Conservation (phyloP, 2,888 invertebrate species). For the Baronia brevicornis region DNA sequence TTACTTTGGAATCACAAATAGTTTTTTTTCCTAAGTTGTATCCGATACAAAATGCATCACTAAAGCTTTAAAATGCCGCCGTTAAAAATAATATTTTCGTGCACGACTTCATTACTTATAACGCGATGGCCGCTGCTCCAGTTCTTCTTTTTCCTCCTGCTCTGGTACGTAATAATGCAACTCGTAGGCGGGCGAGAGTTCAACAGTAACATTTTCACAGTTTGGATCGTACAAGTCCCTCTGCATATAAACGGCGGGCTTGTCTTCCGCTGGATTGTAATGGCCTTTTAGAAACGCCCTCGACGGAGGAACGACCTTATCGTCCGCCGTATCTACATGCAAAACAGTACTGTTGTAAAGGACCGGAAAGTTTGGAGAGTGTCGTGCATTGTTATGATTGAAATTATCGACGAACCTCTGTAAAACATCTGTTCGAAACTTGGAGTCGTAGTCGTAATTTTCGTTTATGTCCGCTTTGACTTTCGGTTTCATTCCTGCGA, state of each 20-base stretch:
- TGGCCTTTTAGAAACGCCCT: constrained; percentile 44
- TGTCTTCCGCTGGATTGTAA: constrained; percentile 24
- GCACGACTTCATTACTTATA: too few species aligned
- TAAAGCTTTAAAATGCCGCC: too few species aligned
- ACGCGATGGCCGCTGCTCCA: constrained; percentile 27
- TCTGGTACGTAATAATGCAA: constrained; percentile 63
- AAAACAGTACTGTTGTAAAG: constrained; percentile 55
- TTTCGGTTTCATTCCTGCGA: constrained; percentile 18
- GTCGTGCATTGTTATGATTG: constrained; percentile 52
- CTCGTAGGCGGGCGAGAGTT: constrained; percentile 59
- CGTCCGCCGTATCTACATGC: constrained; percentile 32
- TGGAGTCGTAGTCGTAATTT: constrained; percentile 47
- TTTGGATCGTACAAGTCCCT: constrained; percentile 33
- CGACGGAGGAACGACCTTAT: constrained; percentile 36
- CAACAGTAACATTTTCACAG: constrained; percentile 46
- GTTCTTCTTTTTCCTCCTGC: constrained; percentile 48
- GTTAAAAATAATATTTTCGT: too few species aligned
- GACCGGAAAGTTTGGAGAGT: constrained; percentile 53
- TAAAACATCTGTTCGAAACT: constrained; percentile 47
- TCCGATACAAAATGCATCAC: too few species aligned
- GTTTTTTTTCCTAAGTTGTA: too few species aligned
- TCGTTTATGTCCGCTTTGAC: constrained; percentile 24
- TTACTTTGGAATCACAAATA: too few species aligned
- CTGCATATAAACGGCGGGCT: constrained; percentile 8
- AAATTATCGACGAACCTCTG: constrained; percentile 55